These are phyloP conservation scores for mouse (Mus musculus) DNA, from an alignment of 2,113 vertebrate genomes.

Conservation along the genomic window DNA sequence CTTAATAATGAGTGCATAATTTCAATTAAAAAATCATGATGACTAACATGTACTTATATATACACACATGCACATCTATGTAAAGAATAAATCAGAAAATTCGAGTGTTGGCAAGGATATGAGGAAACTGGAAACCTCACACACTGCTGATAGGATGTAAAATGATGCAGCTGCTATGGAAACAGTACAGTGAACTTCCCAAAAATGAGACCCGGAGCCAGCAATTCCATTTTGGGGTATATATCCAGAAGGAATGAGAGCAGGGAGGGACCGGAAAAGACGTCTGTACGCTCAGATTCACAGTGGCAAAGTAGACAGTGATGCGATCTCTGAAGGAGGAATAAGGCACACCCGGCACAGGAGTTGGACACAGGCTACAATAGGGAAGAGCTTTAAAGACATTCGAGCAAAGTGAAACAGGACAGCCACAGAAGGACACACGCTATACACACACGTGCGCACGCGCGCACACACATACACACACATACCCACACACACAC, in stretches of 20 bases:
- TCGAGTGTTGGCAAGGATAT: background rate
- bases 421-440: background rate
- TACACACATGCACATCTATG: background rate
- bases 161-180: background rate
- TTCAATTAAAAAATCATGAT: conserved; percentile 38
- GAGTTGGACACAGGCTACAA: background rate
- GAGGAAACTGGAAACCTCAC: background rate
- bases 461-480: no score
- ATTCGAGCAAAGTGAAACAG: background rate
- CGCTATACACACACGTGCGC: no score
- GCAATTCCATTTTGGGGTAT: conserved; percentile 38
- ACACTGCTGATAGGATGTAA: background rate
- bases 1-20: conserved; percentile 52
- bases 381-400: background rate
- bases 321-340: background rate
- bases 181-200: background rate
- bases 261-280: background rate
- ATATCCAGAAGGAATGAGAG: conserved; percentile 11
- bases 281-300: background rate
- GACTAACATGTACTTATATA: background rate
- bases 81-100: conserved; percentile 26
- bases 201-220: conserved; percentile 33
- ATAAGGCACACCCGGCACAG: background rate
- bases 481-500: no score
- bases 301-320: background rate